A percentile compares a stretch with the other conserved stretches of the same genome.
These are phyloP conservation scores for Hyalella azteca DNA, from an alignment of 2,888 invertebrate species.

Conservation along the genomic window DNA sequence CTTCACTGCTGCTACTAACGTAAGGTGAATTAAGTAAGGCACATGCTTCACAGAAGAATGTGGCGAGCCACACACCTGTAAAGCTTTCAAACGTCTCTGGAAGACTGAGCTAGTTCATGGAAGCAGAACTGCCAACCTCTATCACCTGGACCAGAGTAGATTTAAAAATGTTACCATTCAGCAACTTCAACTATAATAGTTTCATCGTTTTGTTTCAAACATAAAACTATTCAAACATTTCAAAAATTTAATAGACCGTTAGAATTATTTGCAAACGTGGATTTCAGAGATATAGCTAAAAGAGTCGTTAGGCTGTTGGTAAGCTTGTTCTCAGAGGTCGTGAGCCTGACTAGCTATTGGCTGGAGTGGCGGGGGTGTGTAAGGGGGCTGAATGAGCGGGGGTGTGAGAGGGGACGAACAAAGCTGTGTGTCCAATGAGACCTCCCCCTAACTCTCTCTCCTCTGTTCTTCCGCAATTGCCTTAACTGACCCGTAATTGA, in stretches of 20 bases:
- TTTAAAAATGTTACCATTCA: no score
- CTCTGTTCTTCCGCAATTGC: background rate
- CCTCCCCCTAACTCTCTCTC: background rate
- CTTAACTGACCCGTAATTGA: no score
- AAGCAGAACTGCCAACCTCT: conserved; percentile 22
- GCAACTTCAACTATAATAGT: no score
- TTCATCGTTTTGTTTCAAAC: no score
- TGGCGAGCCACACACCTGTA: conserved; percentile 16
- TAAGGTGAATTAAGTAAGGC: conserved; percentile 16
- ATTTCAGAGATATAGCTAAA: background rate
- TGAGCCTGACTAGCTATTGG: conserved; percentile 36
- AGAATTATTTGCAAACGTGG: no score
- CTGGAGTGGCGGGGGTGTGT: conserved; percentile 33
- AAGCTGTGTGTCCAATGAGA: background rate
- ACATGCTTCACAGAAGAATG: conserved; percentile 5
- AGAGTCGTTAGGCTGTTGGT: conserved; percentile 24
- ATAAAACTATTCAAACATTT: no score
- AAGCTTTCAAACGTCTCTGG: conserved; percentile 29
- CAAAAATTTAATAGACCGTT: no score
- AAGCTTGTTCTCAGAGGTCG: conserved; percentile 28
- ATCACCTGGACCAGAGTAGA: conserved; percentile 19
- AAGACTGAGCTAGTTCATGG: conserved; percentile 17
- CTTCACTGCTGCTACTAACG: conserved; percentile 20
- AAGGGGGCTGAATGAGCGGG: background rate
- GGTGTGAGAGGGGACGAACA: background rate